Base-by-base conservation (phyloP, 2,888 invertebrate species). In the Seladonia tumulorum region DNA sequence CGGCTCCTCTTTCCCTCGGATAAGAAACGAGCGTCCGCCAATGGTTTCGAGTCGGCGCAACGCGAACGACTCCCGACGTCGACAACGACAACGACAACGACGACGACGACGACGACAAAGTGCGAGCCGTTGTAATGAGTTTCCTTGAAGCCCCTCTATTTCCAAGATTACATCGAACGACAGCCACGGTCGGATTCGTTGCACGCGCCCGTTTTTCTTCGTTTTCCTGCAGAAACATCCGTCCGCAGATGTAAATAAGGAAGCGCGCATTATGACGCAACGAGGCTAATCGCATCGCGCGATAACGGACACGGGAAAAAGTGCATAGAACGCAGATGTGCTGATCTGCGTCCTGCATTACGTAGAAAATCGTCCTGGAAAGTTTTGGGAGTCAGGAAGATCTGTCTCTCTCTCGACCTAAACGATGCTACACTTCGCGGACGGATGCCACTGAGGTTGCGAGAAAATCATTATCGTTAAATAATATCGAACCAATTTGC, bases 61-160 rank as follows among this genome's bases (percentile, higher is more conserved):
- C 79, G 76, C 16, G 25, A 16, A 57, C 57, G 74, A 68, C 73
- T 72, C 39, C 39, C 39, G 68, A 8, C 39, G 68, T 22, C 22
- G 53, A 49, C 49, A 18, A 66, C 29, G 39, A 57, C 47, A 16
- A 49, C 18, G 49, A 78, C n/a, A 49, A 71, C 88, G 79, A 82
- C 8, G 60, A 35, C 74, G 75, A 77, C 70, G 80, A 79, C 72
- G 78, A 83, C 81, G 89, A 89, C 88, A 87, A 91, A 88, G 90
- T 86, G 88, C 82, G 83, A 88, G 87, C 87, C 75, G 79, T 83
- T 84, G 85, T 87, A 89, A 90, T 82, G 89, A 89, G 86, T 89
- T 86, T 87, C 79, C 81, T 71, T 76, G 75, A 79, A 85, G 78
- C 85, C 81, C 79, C 71, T 78, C 82, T 86, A 79, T 83, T 81